Evolutionary conservation across 2,888 invertebrate genomes (phyloP).

Genomic region (Hyppa rectilinea): DNA sequence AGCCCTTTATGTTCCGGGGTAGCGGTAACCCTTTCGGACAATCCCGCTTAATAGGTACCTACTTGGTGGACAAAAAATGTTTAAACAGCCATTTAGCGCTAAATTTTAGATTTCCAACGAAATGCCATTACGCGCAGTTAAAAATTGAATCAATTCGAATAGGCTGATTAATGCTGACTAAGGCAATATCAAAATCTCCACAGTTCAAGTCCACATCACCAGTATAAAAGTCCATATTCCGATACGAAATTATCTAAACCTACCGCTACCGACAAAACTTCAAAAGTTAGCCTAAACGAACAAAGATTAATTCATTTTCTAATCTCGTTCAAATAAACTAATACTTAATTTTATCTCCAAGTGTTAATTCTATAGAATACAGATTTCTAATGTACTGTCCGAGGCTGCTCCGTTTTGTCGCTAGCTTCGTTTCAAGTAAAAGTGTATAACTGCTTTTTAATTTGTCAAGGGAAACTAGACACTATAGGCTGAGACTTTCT

Average conservation of each 20-base stretch:
- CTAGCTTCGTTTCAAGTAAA: conserved; percentile 44
- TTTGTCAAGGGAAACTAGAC: conserved; percentile 49
- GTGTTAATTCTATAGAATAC: conserved; percentile 29
- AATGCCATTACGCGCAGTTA: no score
- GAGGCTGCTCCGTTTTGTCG: conserved; percentile 27
- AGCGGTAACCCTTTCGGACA: no score
- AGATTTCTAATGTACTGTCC: conserved; percentile 28
- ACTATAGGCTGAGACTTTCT: conserved; percentile 43
- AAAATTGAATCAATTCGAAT: background rate
- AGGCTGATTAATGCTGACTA: conserved; percentile 9
- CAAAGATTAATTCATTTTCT: background rate
- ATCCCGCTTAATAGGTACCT: background rate
- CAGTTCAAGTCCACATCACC: background rate
- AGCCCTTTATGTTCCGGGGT: no score
- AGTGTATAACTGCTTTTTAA: conserved; percentile 56
- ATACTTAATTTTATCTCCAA: conserved; percentile 18
- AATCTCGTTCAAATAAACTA: conserved; percentile 1
- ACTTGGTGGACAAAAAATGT: background rate
- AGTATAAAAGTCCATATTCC: background rate
- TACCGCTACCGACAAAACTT: no score
- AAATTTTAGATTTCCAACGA: background rate
- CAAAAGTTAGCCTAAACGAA: no score
- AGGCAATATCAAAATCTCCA: background rate
- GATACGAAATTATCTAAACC: background rate
- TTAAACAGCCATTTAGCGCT: background rate